Evolutionary conservation across 2,797 vertebrate species (phyloP).

Genomic region (Salmo trutta): DNA sequence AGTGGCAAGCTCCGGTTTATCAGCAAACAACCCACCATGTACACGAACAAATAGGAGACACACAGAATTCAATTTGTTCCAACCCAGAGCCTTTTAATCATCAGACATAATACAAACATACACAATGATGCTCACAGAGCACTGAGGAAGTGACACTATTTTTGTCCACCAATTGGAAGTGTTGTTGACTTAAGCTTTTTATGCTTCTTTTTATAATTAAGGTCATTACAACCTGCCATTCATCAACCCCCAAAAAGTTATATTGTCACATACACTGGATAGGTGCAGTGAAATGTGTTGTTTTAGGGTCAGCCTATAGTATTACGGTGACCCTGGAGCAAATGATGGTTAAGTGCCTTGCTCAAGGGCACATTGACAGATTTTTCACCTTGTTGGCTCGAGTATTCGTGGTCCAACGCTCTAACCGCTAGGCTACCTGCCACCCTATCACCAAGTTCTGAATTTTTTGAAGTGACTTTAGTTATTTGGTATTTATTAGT

Average conservation of each 20-base stretch:
- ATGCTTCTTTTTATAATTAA: background rate
- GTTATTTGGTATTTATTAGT: background rate
- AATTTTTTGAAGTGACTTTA: background rate
- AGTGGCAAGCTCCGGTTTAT: background rate
- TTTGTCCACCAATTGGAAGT: too few relatives aligned
- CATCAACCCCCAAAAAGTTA: too few relatives aligned
- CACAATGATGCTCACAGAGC: background rate
- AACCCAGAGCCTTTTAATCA: conserved; percentile 23
- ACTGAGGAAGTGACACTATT: background rate
- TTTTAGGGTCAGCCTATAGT: background rate
- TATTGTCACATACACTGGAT: too few relatives aligned
- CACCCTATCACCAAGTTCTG: background rate
- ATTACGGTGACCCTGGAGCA: background rate
- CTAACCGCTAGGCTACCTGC: background rate
- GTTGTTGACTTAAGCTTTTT: too few relatives aligned
- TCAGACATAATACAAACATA: background rate
- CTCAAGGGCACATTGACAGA: too few relatives aligned
- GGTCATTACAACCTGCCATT: background rate
- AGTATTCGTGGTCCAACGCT: too few relatives aligned
- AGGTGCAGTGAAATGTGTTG: too few relatives aligned
- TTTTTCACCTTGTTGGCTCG: too few relatives aligned
- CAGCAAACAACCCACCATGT: conserved; percentile 1
- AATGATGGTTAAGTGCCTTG: too few relatives aligned
- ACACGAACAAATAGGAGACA: conserved; percentile 13
- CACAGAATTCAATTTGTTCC: conserved; percentile 48